Percentiles rank a stretch among this genome's conserved stretches.
Evolutionary conservation across 1,140 invertebrate genomes (phyloP).

Genomic region (Leptopilina clavipes): DNA sequence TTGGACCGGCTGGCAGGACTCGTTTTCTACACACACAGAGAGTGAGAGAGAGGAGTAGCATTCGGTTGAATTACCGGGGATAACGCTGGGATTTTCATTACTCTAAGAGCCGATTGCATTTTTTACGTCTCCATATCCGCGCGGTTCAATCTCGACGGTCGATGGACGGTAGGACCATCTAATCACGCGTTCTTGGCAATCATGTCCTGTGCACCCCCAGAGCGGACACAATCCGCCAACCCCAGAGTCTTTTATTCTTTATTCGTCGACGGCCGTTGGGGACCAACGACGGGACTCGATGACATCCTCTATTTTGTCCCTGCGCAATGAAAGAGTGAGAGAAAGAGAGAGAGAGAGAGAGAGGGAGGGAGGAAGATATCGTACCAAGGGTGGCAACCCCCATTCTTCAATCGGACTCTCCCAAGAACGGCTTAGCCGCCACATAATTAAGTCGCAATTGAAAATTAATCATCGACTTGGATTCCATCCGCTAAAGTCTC

Average conservation of each 20-base stretch:
- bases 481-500: slow-evolving; percentile 45
- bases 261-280: slow-evolving; percentile 55
- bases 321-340: neutral
- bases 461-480: slow-evolving; percentile 70
- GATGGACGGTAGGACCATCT: slow-evolving; percentile 62
- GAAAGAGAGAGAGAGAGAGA: slow-evolving; percentile 10
- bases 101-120: slow-evolving; percentile 75
- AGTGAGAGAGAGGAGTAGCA: slow-evolving; percentile 38
- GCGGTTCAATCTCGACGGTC: slow-evolving; percentile 53
- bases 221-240: slow-evolving; percentile 50
- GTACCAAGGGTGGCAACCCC: slow-evolving; percentile 38
- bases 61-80: slow-evolving; percentile 63
- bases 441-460: slow-evolving; percentile 70
- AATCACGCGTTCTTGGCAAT: slow-evolving; percentile 68
- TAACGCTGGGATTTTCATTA: slow-evolving; percentile 71
- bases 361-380: neutral
- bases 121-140: slow-evolving; percentile 69
- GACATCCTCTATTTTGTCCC: slow-evolving; percentile 45
- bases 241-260: slow-evolving; percentile 48
- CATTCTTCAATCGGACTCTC: slow-evolving; percentile 28
- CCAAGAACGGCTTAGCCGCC: slow-evolving; percentile 48
- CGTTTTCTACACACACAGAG: slow-evolving; percentile 6
- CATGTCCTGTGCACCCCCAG: slow-evolving; percentile 56
- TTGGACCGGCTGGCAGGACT: slow-evolving; percentile 48
- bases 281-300: slow-evolving; percentile 44